Conservation (phyloP, 2,888 invertebrate genomes). For the Aleiodes leptofemur region DNA sequence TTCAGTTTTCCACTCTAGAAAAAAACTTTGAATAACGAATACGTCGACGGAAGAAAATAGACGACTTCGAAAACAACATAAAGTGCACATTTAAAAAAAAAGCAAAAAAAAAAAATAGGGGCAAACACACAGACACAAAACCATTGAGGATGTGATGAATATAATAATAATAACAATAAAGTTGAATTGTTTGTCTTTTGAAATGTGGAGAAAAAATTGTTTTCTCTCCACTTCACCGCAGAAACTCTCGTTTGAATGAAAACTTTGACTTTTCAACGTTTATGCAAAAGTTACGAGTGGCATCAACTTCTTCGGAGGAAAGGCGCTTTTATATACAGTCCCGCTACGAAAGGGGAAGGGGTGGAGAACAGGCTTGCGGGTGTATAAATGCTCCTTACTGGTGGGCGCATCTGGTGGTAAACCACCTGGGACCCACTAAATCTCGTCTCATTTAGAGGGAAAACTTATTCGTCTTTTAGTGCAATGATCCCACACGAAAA, state of each 20-base stretch:
- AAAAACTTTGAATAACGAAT: constrained; percentile 19
- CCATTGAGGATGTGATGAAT: too few species aligned
- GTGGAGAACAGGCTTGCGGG: not conserved
- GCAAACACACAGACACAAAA: not conserved
- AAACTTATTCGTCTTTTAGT: constrained; percentile 27
- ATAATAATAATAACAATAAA: constrained; percentile 5
- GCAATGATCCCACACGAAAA: constrained; percentile 28
- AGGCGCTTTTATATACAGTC: constrained; percentile 25
- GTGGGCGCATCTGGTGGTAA: constrained; percentile 40
- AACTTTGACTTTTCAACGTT: constrained; percentile 50
- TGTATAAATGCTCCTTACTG: constrained; percentile 30
- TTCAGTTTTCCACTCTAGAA: constrained; percentile 26
- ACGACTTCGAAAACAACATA: not conserved
- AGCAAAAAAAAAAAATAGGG: not conserved
- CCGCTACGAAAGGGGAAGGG: too few species aligned
- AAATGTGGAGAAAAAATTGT: constrained; percentile 30
- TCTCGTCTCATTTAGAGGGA: constrained; percentile 66
- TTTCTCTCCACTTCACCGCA: constrained; percentile 12
- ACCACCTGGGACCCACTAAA: constrained; percentile 68
- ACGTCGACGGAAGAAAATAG: not conserved
- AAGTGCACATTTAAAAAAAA: not conserved
- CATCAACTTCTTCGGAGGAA: constrained; percentile 43
- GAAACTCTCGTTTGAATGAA: constrained; percentile 20
- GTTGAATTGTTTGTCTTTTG: constrained; percentile 32
- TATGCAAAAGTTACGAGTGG: constrained; percentile 60